These are phyloP conservation scores for Phalacrocorax aristotelis DNA, from an alignment of 2,113 vertebrate genomes.

Conservation along the genomic window DNA sequence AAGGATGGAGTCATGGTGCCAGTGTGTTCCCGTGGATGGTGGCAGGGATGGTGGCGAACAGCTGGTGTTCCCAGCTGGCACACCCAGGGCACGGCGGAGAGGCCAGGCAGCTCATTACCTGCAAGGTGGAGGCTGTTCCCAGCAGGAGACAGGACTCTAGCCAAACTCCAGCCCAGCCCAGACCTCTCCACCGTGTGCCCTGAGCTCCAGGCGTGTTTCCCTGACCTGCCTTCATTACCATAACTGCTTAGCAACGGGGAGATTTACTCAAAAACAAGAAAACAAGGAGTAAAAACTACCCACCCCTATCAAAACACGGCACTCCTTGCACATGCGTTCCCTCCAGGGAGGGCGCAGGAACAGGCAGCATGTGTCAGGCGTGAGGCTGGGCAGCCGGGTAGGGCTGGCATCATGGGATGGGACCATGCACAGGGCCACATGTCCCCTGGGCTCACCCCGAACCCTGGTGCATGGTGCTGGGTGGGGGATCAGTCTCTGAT, in stretches of 20 bases:
- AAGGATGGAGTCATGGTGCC: not conserved
- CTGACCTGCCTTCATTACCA: constrained; percentile 44
- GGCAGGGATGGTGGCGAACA: not conserved
- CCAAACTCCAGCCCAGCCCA: constrained; percentile 57
- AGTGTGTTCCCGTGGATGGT: not conserved
- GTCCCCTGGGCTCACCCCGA: not conserved
- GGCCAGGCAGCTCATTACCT: constrained; percentile 14
- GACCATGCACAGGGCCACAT: not conserved
- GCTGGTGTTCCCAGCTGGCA: not conserved
- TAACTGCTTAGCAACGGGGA: constrained; percentile 29
- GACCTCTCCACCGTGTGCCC: not conserved
- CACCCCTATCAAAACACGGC: not conserved
- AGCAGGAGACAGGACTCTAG: constrained; percentile 41
- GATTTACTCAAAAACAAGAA: constrained; percentile 51
- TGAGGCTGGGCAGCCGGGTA: not conserved
- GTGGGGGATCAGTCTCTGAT: not conserved
- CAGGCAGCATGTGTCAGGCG: not conserved
- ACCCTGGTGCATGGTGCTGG: no score
- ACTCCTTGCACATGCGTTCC: fast-evolving
- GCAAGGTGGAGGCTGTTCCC: constrained; percentile 15
- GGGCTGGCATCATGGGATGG: not conserved
- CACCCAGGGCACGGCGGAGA: not conserved
- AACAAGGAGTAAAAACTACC: constrained; percentile 15
- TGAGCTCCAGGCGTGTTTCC: not conserved
- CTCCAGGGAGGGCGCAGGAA: not conserved